These are phyloP conservation scores for Aspidoscelis tigris DNA, from an alignment of 2,113 vertebrate genomes.

Conservation along the genomic window DNA sequence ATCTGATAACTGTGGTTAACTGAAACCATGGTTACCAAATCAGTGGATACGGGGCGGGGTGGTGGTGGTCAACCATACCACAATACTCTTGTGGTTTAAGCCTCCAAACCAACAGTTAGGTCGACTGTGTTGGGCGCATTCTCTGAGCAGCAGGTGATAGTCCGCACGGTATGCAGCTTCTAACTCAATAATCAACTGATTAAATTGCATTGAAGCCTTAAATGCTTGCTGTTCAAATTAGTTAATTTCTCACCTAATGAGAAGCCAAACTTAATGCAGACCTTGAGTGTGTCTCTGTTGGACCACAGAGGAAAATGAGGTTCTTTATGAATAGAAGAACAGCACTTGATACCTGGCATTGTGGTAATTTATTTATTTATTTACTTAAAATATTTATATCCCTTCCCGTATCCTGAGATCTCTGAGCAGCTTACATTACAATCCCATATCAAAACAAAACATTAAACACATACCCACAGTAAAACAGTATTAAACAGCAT, in stretches of 20 bases:
- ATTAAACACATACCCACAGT: too few relatives aligned
- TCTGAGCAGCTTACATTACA: too few relatives aligned
- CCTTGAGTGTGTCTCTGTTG: conserved; percentile 40
- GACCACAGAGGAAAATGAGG: conserved; percentile 35
- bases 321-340: conserved; percentile 52
- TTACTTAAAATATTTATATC: too few relatives aligned
- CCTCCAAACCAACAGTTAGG: conserved; percentile 31
- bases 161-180: conserved; percentile 52
- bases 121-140: conserved; percentile 48
- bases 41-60: too few relatives aligned
- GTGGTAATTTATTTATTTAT: not conserved
- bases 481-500: too few relatives aligned
- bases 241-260: conserved; percentile 46
- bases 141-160: conserved; percentile 50
- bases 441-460: too few relatives aligned
- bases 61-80: too few relatives aligned
- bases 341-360: not conserved
- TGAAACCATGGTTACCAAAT: too few relatives aligned
- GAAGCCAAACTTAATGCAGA: conserved; percentile 20
- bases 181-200: conserved; percentile 58
- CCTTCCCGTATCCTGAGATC: too few relatives aligned
- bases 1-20: too few relatives aligned
- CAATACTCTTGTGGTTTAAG: conserved; percentile 39
- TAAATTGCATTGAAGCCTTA: conserved; percentile 54
- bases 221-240: conserved; percentile 40